These are phyloP conservation scores for Triplophysa rosa DNA, from an alignment of 2,113 vertebrate species.

Conservation along the genomic window DNA sequence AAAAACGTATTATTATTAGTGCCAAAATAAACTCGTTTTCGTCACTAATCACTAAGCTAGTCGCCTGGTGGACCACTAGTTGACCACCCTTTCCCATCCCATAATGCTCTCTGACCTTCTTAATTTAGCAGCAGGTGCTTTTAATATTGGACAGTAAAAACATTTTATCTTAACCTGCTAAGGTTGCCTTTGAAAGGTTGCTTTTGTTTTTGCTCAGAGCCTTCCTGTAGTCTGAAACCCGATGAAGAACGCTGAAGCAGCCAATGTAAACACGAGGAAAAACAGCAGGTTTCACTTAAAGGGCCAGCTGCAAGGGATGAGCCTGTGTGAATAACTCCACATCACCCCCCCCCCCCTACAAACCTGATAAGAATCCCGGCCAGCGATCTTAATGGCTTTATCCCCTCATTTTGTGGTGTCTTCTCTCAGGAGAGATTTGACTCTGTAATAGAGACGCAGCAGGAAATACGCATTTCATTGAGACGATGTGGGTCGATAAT, in stretches of 20 bases:
- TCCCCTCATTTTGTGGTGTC: slow-evolving; percentile 9
- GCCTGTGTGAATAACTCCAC: slow-evolving; percentile 25
- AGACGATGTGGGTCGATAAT: slow-evolving; percentile 65
- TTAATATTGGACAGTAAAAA: slow-evolving; percentile 72
- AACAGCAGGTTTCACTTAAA: slow-evolving; percentile 72
- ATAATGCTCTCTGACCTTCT: slow-evolving; percentile 9
- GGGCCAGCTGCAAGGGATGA: slow-evolving; percentile 40
- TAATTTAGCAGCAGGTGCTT: slow-evolving; percentile 73
- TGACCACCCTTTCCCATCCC: neutral
- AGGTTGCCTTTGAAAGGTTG: slow-evolving; percentile 69
- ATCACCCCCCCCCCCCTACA: slow-evolving; percentile 44
- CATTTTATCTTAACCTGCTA: slow-evolving; percentile 75
- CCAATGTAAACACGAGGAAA: slow-evolving; percentile 64
- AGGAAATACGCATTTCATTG: slow-evolving; percentile 62
- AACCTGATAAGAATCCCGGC: neutral
- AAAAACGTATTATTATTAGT: no score
- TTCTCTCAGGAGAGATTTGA: slow-evolving; percentile 52
- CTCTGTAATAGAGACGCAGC: slow-evolving; percentile 62
- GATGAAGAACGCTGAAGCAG: slow-evolving; percentile 64
- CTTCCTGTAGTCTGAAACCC: slow-evolving; percentile 74
- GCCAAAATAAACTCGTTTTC: no score
- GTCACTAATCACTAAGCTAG: no score
- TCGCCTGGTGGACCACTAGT: slow-evolving; percentile 32
- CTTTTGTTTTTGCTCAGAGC: slow-evolving; percentile 71
- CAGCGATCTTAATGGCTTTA: neutral